Conservation (phyloP, 2,888 invertebrate species). For the Phaonia tiefii region DNA sequence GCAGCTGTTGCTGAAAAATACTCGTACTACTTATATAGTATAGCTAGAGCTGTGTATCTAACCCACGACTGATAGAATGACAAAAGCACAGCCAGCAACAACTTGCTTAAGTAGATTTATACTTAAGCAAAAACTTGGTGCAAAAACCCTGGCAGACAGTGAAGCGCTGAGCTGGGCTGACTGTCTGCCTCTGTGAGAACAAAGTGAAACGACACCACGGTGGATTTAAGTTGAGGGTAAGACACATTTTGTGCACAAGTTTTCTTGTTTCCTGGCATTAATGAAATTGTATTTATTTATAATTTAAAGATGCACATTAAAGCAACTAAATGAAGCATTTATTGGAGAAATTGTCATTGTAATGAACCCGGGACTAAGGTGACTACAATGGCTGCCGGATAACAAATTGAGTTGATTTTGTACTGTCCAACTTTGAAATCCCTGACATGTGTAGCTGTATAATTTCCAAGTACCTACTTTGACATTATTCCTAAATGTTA, state of each 20-base stretch:
- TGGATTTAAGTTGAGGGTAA: slow-evolving; percentile 24
- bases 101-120: slow-evolving; percentile 57
- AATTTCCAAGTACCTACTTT: too few relatives aligned
- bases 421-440: too few relatives aligned
- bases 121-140: slow-evolving; percentile 25
- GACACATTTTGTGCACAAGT: not conserved
- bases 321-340: too few relatives aligned
- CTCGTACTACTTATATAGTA: too few relatives aligned
- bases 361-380: too few relatives aligned
- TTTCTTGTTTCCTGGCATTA: not conserved
- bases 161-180: not conserved
- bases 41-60: not conserved
- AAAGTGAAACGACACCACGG: slow-evolving; percentile 1
- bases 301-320: too few relatives aligned
- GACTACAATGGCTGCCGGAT: too few relatives aligned
- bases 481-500: too few relatives aligned
- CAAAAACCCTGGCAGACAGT: slow-evolving; percentile 30
- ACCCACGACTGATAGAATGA: not conserved
- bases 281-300: not conserved
- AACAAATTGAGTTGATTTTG: too few relatives aligned
- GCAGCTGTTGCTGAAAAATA: slow-evolving; percentile 60
- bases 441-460: too few relatives aligned
- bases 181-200: not conserved
- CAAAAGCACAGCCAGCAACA: slow-evolving; percentile 20
- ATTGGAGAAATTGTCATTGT: too few relatives aligned